These are phyloP conservation scores for Masticophis lateralis DNA, from an alignment of 2,797 vertebrate species.

Conservation along the genomic window DNA sequence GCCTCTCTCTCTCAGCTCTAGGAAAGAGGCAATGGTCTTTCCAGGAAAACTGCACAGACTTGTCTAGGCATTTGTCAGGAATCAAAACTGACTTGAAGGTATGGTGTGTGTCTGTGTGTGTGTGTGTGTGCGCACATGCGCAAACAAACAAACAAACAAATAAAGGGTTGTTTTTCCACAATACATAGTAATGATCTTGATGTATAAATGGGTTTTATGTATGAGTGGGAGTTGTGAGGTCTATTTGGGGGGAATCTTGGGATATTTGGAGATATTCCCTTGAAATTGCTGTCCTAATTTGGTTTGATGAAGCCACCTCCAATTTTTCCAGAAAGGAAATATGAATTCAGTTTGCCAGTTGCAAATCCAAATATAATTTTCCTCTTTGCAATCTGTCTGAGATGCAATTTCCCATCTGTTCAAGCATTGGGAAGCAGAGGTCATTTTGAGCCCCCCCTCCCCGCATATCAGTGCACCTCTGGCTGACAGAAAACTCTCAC, in stretches of 20 bases:
- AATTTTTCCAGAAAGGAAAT: background rate
- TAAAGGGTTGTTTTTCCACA: background rate
- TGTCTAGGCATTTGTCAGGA: background rate
- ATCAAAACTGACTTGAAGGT: background rate
- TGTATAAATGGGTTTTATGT: background rate
- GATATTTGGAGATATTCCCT: background rate
- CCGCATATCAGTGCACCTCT: background rate
- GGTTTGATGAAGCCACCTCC: background rate
- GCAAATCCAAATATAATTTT: constrained; percentile 8
- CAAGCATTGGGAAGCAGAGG: background rate
- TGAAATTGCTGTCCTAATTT: background rate
- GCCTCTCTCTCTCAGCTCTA: background rate
- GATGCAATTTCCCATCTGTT: constrained; percentile 20
- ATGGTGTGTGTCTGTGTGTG: background rate
- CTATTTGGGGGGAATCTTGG: background rate
- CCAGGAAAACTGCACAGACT: background rate
- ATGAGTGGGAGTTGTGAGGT: background rate
- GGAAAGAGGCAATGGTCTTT: background rate
- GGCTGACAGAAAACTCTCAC: background rate
- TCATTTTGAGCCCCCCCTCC: background rate
- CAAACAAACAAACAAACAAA: no score
- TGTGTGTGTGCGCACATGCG: no score
- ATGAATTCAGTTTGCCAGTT: background rate
- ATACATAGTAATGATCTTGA: background rate
- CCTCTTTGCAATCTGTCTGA: background rate